Percentiles rank a stretch among this genome's conserved stretches.
Conservation (phyloP, 2,888 invertebrate genomes). For the Dinocampus coccinellae region DNA sequence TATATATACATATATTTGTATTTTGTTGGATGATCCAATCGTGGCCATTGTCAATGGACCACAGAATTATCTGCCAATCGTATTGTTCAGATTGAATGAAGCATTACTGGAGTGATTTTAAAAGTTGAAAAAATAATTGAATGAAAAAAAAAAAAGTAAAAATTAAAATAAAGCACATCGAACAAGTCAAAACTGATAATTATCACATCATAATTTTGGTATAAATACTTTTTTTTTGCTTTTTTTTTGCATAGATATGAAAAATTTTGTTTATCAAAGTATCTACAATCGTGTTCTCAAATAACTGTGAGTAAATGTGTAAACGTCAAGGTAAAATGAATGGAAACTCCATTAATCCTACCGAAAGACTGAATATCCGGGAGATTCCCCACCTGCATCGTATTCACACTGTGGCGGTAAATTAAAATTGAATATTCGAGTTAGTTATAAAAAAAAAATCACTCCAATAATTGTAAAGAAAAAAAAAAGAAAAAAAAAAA, state of each 20-base stretch:
- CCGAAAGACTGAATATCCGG: slow-evolving; percentile 11
- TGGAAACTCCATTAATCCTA: slow-evolving; percentile 14
- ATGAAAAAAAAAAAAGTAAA: no score
- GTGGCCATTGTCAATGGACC: not conserved
- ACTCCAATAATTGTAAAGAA: not conserved
- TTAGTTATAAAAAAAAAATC: not conserved
- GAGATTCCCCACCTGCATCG: not conserved
- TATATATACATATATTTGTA: slow-evolving; percentile 16
- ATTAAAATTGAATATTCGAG: not conserved
- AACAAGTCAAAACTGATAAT: not conserved
- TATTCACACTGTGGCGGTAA: not conserved
- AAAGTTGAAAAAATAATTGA: not conserved
- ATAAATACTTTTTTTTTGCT: no score
- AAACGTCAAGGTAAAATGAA: not conserved
- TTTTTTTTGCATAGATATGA: no score
- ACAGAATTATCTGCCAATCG: slow-evolving; percentile 1
- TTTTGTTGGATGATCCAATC: not conserved
- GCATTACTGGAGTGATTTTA: not conserved
- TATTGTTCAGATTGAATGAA: slow-evolving; percentile 2
- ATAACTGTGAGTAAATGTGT: not conserved
- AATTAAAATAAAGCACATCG: not conserved
- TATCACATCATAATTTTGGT: no score
- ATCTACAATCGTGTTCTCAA: not conserved
- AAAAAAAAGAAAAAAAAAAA: not conserved
- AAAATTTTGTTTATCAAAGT: no score